Evolutionary conservation across 2,888 invertebrate species (phyloP), one percentile per base, ranked within the genome.

Genomic region (Amphimallon solstitiale): DNA sequence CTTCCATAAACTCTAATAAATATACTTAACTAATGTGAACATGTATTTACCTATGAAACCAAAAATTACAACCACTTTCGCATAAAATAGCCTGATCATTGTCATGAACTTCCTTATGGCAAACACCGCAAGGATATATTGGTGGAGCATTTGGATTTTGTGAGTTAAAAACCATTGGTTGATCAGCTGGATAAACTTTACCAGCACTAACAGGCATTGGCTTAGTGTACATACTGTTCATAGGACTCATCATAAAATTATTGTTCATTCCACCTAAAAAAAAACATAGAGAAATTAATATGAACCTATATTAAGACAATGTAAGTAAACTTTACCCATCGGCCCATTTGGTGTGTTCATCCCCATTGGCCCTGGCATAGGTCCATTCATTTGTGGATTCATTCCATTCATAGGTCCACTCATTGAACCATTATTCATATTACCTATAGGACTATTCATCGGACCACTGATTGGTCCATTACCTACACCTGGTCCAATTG

Each of bases 121-220:
- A 98, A 66, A 94, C 91, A 70, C 98, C 98, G 84, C 98, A 98
- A 0, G 97, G 97, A 82, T 97, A 97, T 73, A 98, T 97, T 1
- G 98, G 97, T 52, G 98, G 98, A 60, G 98, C 98, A 82, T 97
- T 98, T 0, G 97, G 98, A 84, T 98, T 98, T 83, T 97, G 96
- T 45, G 97, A 95, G 84, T 98, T 98, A 81, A 97, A 97, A 70
- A 98, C 95, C 96, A 97, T 97, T 0, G 97, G 93, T 81, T 97
- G 96, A 80, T 97, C 95, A 3, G 93, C 92, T 48, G 97, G 97
- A 84, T 98, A 98, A 68, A 95, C 91, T 87, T 95, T 93, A 49
- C 93, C 93, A 59, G 95, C 94, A 80, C 93, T 93, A 69, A 95
- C 94, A 73, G 95, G 93, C 92, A 95, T 93, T 10, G 95, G 94